Conservation (phyloP, 2,113 vertebrate species). For the Athene noctua region DNA sequence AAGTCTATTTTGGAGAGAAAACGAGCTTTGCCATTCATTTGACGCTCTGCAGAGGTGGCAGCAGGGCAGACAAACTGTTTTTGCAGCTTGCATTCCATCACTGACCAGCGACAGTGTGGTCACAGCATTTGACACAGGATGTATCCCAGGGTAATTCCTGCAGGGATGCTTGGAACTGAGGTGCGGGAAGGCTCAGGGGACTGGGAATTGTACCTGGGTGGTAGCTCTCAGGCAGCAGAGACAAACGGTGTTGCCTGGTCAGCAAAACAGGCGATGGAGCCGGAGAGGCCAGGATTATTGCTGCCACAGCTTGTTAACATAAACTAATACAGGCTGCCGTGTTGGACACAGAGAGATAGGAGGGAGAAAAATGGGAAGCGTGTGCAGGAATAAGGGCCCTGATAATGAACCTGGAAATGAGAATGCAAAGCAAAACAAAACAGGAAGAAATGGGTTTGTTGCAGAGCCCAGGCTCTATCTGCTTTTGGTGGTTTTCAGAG, state of each 20-base stretch:
- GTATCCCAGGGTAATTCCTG: not conserved
- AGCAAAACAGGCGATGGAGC: slow-evolving; percentile 7
- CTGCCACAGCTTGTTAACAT: slow-evolving; percentile 67
- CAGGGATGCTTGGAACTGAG: not conserved
- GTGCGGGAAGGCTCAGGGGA: not conserved
- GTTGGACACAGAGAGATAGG: not conserved
- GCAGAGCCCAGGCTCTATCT: not conserved
- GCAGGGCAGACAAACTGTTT: not conserved
- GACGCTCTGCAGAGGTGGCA: not conserved
- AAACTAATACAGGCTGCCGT: slow-evolving; percentile 54
- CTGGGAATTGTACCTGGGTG: not conserved
- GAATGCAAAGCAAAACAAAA: slow-evolving; percentile 58
- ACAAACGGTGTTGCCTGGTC: slow-evolving; percentile 24
- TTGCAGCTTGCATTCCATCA: accelerated
- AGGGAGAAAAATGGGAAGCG: slow-evolving; percentile 56
- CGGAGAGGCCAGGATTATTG: slow-evolving; percentile 10
- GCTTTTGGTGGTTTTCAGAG: not conserved
- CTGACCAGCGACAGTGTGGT: accelerated
- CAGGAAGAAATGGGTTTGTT: not conserved
- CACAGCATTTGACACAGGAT: not conserved
- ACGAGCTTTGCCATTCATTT: not conserved
- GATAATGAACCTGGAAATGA: slow-evolving; percentile 62
- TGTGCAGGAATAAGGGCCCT: slow-evolving; percentile 57
- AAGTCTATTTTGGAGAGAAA: not conserved
- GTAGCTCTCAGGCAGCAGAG: not conserved